Base-by-base conservation (phyloP, 2,797 vertebrate genomes). In the Microctenopoma stevenorrisi region DNA sequence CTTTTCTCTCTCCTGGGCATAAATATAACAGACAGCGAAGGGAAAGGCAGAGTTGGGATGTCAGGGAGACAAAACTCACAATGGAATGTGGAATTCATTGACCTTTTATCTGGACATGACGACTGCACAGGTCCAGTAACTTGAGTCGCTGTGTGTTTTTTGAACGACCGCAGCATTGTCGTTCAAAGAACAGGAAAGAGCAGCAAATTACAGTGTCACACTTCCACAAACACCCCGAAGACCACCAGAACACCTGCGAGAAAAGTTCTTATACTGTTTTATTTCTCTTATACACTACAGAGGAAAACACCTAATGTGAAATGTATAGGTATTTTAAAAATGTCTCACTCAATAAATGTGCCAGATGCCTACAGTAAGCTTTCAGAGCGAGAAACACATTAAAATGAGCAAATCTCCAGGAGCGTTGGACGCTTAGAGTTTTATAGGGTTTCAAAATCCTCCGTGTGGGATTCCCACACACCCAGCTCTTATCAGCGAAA, bases 401-500 rank as follows among this genome's bases (percentile, higher is more conserved):
- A 48, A 68, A 72, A 83, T 42, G 74, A 64, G 76, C 67, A 49
- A 72, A 82, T 52, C 72, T 75, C 77, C 81, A 73, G 40, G 22
- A 73, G 71, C 65, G 44, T 8, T 72, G 71, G 66, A 76, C 38
- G 50, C 71, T 49, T 63, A 55, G 65, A 64, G 64, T 72, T 86
- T 85, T 77, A 80, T 55, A 42, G 48, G 50, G 26, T 69, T 83
- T 70, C 40, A 50, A 76, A 84, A 72, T 69, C 49, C 11, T 55
- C 15, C 2, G 4, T 30, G 35, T 64, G 72, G 71, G 65, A 67
- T 49, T 56, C 48, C 47, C 60, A 74, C 54, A 71, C 64, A 62
- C 37, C 60, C 65, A 78, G 78, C 55, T 67, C 83, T 88, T 86
- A 90, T 88, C 84, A 65, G 78, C 49, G 62, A 49, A 72, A 76